Percentiles rank a stretch among this genome's conserved stretches.
Evolutionary conservation across 2,113 vertebrate species (phyloP).

Genomic region (Notechis scutatus): DNA sequence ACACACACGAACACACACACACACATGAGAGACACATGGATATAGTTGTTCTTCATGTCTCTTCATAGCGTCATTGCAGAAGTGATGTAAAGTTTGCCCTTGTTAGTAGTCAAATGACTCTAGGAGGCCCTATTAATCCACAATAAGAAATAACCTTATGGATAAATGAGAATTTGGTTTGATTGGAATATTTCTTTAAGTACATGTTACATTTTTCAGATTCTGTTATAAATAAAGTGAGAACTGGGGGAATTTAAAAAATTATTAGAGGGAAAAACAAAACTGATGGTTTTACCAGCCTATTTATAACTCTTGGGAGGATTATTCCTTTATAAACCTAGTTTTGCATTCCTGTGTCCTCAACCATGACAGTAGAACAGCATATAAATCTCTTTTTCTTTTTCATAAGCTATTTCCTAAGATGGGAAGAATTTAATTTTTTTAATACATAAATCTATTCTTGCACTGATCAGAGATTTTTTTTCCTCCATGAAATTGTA

Average conservation of each 20-base stretch:
- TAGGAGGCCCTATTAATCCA: not conserved
- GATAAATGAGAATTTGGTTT: not conserved
- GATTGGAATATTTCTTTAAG: not conserved
- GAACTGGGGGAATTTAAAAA: not conserved
- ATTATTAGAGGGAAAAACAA: not conserved
- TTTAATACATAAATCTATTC: not conserved
- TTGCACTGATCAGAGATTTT: not conserved
- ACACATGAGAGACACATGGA: no score
- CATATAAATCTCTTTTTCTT: not conserved
- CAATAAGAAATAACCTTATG: not conserved
- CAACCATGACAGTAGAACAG: not conserved
- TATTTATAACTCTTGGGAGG: not conserved
- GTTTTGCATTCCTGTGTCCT: not conserved
- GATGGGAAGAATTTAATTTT: not conserved
- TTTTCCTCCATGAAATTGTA: not conserved
- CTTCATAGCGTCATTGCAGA: not conserved
- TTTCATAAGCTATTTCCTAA: not conserved
- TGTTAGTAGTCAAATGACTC: not conserved
- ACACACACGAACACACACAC: no score
- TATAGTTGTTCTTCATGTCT: no score
- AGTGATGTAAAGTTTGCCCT: not conserved
- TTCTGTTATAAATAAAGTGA: not conserved
- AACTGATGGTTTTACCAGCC: not conserved
- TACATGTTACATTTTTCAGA: not conserved
- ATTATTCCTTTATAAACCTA: not conserved